Base-by-base conservation (phyloP, 1,140 invertebrate species). In the Caenorhabditis latens region DNA sequence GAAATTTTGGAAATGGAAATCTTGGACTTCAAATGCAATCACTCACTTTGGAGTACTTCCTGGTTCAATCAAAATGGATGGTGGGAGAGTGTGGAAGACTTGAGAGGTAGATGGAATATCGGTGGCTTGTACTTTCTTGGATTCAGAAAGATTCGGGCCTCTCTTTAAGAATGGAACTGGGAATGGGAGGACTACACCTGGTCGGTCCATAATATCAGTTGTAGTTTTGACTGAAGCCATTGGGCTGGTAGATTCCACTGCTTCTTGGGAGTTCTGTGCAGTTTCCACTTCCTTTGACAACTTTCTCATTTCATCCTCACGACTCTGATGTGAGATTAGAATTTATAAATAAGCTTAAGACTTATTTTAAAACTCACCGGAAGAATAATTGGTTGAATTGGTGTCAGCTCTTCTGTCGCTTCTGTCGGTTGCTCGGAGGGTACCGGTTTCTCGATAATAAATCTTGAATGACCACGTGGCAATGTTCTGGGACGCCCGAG, bases 151-250 rank as follows among this genome's bases (percentile, higher is more conserved):
- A 16, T 57, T 58, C 42, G 85, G 82, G 8, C 82, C 63, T 55
- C 50, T 50, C 43, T 89, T 90, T 14, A 92, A 86, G 85, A 92
- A 92, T 24, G 91, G 91, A 61, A 92, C 91, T 55, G 91, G 91
- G 85, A 92, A 89, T 14, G 92, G 91, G 32, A 90, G 90, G 8
- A 92, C 91, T 13, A 67, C 48, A 46, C 88, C 82, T 50, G 91
- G 91, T 85, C 91, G 83, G 65, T 91, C 91, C 32, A 50, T 61
- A 19, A 89, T 88, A 48, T 89, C 88, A 14, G 83, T 87, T 50
- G 84, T 87, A 24, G 46, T 32, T 48, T 46, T 46, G 53, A 79
- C 46, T n/a, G 14, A 24, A 32, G 32, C 32, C 32, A 32, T 32
- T 50, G 43, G 46, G 9, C 46, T 79, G 6, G 71, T 79, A 13